Conservation (phyloP, 1,140 invertebrate species). For the Oncopodura yosiiana region DNA sequence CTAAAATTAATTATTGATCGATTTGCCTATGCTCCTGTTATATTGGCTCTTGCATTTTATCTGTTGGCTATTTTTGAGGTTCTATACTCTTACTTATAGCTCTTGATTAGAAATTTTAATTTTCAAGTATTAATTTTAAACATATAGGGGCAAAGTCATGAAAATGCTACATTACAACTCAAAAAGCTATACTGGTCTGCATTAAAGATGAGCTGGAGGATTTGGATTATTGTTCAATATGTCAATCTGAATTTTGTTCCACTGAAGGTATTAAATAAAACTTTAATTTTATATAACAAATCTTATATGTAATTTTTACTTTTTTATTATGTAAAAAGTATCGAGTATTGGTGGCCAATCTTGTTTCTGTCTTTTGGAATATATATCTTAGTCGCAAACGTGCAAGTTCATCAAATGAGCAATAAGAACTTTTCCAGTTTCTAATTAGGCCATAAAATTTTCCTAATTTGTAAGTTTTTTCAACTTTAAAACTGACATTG, state of each 20-base stretch:
- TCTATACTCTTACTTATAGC: not conserved
- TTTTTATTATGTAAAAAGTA: constrained; percentile 1
- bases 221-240: constrained; percentile 17
- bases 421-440: too few relatives aligned
- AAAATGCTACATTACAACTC: not conserved
- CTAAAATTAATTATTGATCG: constrained; percentile 13
- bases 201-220: constrained; percentile 10
- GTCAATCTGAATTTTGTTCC: constrained; percentile 21
- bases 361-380: constrained; percentile 16
- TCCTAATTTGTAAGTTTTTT: too few relatives aligned
- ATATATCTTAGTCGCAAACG: constrained; percentile 10
- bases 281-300: not conserved
- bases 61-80: constrained; percentile 9
- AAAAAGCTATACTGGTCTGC: constrained; percentile 6
- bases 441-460: too few relatives aligned
- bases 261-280: constrained; percentile 12
- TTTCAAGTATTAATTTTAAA: not conserved
- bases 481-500: too few relatives aligned
- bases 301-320: too few relatives aligned
- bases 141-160: constrained; percentile 4
- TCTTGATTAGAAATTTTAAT: not conserved
- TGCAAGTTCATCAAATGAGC: too few relatives aligned
- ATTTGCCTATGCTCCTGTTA: constrained; percentile 9
- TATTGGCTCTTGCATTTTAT: constrained; percentile 5
- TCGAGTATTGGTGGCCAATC: constrained; percentile 7